These are phyloP conservation scores for Prostheceraeus crozeri DNA, from an alignment of 2,888 invertebrate genomes.

Conservation along the genomic window DNA sequence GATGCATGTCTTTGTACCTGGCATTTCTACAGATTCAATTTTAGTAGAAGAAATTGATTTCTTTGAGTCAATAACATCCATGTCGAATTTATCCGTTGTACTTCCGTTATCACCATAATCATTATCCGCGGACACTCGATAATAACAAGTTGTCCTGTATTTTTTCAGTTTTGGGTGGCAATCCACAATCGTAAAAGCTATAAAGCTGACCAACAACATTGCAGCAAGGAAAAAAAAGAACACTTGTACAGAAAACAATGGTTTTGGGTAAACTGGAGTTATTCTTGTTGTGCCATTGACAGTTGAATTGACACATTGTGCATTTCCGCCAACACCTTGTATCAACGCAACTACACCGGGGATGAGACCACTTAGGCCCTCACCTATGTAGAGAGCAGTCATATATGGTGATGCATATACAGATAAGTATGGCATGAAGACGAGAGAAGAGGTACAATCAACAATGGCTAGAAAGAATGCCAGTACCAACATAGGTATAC, in stretches of 20 bases:
- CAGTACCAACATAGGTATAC: neutral
- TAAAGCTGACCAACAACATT: neutral
- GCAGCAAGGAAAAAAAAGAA: conserved; percentile 7
- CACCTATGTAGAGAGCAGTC: conserved; percentile 73
- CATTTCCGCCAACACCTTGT: conserved; percentile 62
- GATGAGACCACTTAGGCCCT: conserved; percentile 65
- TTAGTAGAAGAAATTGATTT: too few species aligned
- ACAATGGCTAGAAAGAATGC: conserved; percentile 20
- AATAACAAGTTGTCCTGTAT: too few species aligned
- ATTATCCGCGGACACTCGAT: too few species aligned
- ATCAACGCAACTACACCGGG: conserved; percentile 70
- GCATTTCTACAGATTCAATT: too few species aligned
- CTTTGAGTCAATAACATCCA: too few species aligned
- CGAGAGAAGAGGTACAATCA: conserved; percentile 75
- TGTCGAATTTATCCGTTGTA: too few species aligned
- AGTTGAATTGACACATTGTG: conserved; percentile 31
- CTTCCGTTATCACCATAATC: too few species aligned
- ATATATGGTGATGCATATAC: conserved; percentile 66
- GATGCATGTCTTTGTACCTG: neutral
- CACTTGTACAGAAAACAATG: neutral
- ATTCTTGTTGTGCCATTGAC: neutral
- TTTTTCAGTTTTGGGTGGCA: too few species aligned
- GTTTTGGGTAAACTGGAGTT: neutral
- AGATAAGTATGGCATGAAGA: conserved; percentile 75
- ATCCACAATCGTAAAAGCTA: neutral